A percentile compares a stretch with the other conserved stretches of the same genome.
Evolutionary conservation across 1,140 invertebrate species (phyloP).

Genomic region (Ridgeia piscesae): DNA sequence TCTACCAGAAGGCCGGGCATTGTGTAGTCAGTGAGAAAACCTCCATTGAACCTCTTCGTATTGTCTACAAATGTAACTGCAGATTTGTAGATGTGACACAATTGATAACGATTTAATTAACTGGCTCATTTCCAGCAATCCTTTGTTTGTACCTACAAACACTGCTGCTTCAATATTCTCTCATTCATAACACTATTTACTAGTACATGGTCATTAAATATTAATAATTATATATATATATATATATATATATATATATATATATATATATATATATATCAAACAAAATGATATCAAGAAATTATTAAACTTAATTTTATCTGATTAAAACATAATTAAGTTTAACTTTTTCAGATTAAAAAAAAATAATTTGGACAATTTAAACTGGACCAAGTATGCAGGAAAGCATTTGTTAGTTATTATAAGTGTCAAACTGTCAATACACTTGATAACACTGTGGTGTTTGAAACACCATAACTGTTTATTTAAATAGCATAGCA

Average conservation of each 20-base stretch:
- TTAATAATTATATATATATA: not conserved
- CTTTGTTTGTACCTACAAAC: not conserved
- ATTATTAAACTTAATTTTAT: not conserved
- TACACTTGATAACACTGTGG: not conserved
- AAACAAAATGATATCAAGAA: no score
- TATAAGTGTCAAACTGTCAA: not conserved
- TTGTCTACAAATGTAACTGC: not conserved
- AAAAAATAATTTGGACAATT: not conserved
- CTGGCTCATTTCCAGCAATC: not conserved
- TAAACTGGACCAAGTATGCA: not conserved
- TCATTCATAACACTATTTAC: not conserved
- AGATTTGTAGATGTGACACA: not conserved
- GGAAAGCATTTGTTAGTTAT: not conserved
- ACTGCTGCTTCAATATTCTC: not conserved
- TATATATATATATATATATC: no score
- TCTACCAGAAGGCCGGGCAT: not conserved
- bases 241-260: no score
- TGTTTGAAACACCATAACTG: not conserved
- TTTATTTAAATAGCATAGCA: no score
- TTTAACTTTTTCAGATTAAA: not conserved
- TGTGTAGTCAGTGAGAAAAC: not conserved
- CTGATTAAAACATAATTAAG: not conserved
- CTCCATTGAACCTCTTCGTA: not conserved
- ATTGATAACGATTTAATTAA: not conserved
- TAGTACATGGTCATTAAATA: not conserved